Percentiles rank a stretch among this genome's conserved stretches.
Conservation (phyloP, 2,113 vertebrate species). For the Tragelaphus imberbis region DNA sequence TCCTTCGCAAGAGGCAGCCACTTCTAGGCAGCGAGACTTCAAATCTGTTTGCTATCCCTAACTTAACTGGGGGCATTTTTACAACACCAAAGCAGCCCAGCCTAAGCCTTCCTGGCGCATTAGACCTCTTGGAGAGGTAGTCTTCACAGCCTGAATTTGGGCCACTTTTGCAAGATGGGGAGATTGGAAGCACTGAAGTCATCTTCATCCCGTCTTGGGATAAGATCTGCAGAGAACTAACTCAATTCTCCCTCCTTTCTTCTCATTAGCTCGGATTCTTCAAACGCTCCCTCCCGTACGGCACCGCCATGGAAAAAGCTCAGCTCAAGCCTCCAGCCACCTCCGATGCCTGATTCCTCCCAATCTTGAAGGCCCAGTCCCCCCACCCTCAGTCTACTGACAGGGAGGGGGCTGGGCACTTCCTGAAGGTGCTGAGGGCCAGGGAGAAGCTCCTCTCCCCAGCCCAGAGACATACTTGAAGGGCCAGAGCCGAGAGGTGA, state of each 20-base stretch:
- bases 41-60: not conserved
- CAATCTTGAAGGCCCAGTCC: constrained; percentile 37
- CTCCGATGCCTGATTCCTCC: constrained; percentile 87
- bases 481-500: constrained; percentile 58
- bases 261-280: constrained; percentile 90
- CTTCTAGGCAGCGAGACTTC: not conserved
- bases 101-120: not conserved
- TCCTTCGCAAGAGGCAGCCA: not conserved
- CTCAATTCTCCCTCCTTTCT: not conserved
- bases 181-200: not conserved
- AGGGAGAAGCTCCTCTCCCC: constrained; percentile 59
- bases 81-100: not conserved
- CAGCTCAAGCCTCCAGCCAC: constrained; percentile 94
- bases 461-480: constrained; percentile 75
- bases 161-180: not conserved
- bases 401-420: constrained; percentile 46
- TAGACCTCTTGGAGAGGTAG: not conserved
- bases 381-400: constrained; percentile 18
- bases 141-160: not conserved
- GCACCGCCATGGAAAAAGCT: constrained; percentile 96
- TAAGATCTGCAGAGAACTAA: not conserved
- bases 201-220: not conserved
- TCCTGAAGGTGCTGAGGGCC: constrained; percentile 73
- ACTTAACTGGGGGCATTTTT: not conserved
- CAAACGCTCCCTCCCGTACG: constrained; percentile 91